Evolutionary conservation across 2,113 vertebrate species (phyloP), one percentile per base, ranked within the genome.

Genomic region (Petaurus breviceps): DNA sequence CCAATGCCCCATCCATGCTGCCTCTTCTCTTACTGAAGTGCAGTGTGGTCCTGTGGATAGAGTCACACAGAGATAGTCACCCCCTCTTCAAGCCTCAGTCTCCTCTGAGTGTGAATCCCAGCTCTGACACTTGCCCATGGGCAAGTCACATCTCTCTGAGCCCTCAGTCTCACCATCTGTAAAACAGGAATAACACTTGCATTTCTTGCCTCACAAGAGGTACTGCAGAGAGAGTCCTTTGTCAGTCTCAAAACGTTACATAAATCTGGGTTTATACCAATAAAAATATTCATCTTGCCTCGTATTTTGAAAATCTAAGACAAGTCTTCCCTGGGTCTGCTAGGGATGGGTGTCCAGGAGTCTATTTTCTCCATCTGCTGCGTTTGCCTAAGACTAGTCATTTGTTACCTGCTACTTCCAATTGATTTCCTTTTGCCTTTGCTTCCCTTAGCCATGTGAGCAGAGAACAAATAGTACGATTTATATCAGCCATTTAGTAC

Each of bases 371-470:
- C 98, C 95, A 98, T 98, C 97, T 98, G 97, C 98, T 98, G 89
- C 97, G 98, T 98, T 98, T 98, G 98, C 98, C 98, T 98, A 98
- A 98, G 98, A 99, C 98, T 93, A 97, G 97, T 98, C 98, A 98
- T 99, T 99, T 99, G 98, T 99, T 99, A 99, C 98, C 98, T 99
- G 98, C 98, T 98, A 98, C 98, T 98, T 99, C 98, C 98, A 98
- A 99, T 99, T 99, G 99, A 99, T 99, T 99, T 99, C 98, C 98
- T 99, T 84, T 98, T 98, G 98, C 98, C 97, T 99, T 97, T 96
- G 96, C 98, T 97, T 98, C 98, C 97, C 96, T 96, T 97, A 3
- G 26, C 98, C 98, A 98, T 46, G 96, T 98, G 98, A 97, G 97
- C 96, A 97, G 98, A 97, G 97, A 98, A 96, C 98, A 98, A 98